A percentile compares a stretch with the other conserved stretches of the same genome.
Evolutionary conservation across 1,140 invertebrate genomes (phyloP).

Genomic region (Temnothorax nylanderi): DNA sequence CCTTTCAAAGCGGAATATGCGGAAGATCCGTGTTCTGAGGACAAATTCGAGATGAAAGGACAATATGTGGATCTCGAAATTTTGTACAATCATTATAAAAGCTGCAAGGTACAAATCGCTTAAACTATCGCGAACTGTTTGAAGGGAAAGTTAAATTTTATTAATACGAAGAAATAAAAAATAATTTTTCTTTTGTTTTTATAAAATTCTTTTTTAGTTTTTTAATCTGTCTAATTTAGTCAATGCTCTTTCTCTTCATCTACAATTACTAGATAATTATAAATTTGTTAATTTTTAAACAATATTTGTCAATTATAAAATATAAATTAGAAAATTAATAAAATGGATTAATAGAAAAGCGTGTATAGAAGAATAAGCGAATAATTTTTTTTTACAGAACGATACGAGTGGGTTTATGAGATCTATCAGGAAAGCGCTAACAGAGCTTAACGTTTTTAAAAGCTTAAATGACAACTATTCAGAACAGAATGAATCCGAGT

Average conservation of each 20-base stretch:
- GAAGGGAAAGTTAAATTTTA: not conserved
- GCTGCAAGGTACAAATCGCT: conserved; percentile 66
- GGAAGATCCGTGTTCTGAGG: conserved; percentile 60
- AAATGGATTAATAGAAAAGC: not conserved
- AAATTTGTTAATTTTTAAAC: not conserved
- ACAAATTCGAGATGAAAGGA: conserved; percentile 9
- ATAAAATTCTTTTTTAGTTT: not conserved
- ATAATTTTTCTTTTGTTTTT: not conserved
- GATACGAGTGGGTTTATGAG: conserved; percentile 47
- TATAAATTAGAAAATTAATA: conserved; percentile 9
- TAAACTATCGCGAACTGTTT: not conserved
- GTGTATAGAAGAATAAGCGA: not conserved
- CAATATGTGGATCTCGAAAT: conserved; percentile 61
- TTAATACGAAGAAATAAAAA: not conserved
- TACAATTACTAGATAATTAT: not conserved
- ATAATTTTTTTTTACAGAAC: conserved; percentile 54
- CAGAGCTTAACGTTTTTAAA: conserved; percentile 57
- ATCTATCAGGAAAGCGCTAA: conserved; percentile 59
- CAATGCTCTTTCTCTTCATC: not conserved
- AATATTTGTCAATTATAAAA: not conserved
- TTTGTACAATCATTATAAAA: conserved; percentile 69
- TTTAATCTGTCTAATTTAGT: conserved; percentile 1
- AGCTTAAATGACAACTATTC: conserved; percentile 8
- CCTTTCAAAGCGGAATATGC: conserved; percentile 34
- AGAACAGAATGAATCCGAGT: not conserved